Base-by-base conservation (phyloP, 2,888 invertebrate genomes). In the Polia nebulosa region DNA sequence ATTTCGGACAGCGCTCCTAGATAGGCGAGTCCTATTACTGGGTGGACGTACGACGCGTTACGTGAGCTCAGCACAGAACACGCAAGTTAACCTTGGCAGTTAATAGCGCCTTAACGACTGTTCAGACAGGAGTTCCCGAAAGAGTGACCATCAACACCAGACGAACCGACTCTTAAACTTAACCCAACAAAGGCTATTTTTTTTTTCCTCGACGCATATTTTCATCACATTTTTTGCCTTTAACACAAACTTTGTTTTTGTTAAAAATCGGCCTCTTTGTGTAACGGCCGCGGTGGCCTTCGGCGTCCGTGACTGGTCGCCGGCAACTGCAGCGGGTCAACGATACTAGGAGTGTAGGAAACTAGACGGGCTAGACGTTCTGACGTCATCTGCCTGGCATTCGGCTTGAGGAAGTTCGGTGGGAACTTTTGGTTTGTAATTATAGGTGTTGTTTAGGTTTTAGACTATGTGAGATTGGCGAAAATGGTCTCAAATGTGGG, bases 231-330 rank as follows among this genome's bases (percentile, higher is more conserved):
- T 78, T 56, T 77, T 78, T 66, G 60, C 39, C n/a, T 17, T 20
- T n/a, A 57, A 57, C 34, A 29, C 58, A 65, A 72, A 56, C 39
- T 67, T 64, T 61, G 67, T 76, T 75, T n/a, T 67, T 72, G 77
- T 73, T 65, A 49, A 63, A 71, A 66, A 70, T 71, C 82, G 82
- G 81, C 73, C 61, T 65, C 82, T 83, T 82, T 83, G 79, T 83
- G 76, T 81, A 80, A 83, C 82, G 76, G 75, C 75, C 29, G 57
- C 2, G 11, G 8, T 82, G 84, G 82, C 83, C 83, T 83, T 83
- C 76, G 70, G 6, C 27, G 75, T 75, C 75, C 81, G 84, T 83
- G 84, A 82, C 73, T 82, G 76, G 49, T 44, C 27, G 51, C 22
- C 39, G 39, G 13, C 34, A 65, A 68, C 59, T 71, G 70, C 72